Evolutionary conservation across 92 coral and sea anemone species (phyloP), one percentile per base, ranked within the genome.

Genomic region (Blastomussa wellsi): DNA sequence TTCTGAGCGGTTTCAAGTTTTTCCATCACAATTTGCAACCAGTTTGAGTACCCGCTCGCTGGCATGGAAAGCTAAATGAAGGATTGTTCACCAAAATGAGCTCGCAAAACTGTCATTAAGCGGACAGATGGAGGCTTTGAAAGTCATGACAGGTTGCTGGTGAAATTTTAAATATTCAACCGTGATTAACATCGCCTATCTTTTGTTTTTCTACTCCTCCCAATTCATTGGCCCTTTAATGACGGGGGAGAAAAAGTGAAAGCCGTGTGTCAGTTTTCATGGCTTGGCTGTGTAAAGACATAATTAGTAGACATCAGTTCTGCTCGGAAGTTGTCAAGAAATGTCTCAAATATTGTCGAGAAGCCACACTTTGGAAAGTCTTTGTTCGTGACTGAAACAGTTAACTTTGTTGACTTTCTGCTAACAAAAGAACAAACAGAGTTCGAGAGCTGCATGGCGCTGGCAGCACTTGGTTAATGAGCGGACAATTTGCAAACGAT

Each of bases 111-210:
- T 72, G 79, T 72, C 79, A 72, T 82, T 74, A 74, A 44, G 60
- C 72, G 87, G 74, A 29, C 87, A 83, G 87, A 83, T 83, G 87
- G 87, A 42, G 62, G 24, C 80, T 52, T 57, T 72, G 72, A 83
- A 73, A 59, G 32, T 74, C 67, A 14, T 83, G 87, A 74, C 87
- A 83, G 87, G 87, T 83, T 73, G 39, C 87, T 83, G 80, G 87
- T 74, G 64, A 74, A 74, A 11, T 59, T 83, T 83, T 83, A 83
- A 83, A 83, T 83, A 83, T 74, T 83, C 73, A 83, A 74, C 73
- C n/a, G 72, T 74, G 80, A 83, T 83, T 83, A 83, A 73, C 47
- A 83, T 83, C 87, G 87, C 74, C 74, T 57, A 73, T 83, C 73
- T 83, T 74, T 75, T 74, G 79, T 83, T 73, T 74, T 73, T 29